These are phyloP conservation scores for Acanthornis magna DNA, from an alignment of 2,797 vertebrate genomes.

Conservation along the genomic window DNA sequence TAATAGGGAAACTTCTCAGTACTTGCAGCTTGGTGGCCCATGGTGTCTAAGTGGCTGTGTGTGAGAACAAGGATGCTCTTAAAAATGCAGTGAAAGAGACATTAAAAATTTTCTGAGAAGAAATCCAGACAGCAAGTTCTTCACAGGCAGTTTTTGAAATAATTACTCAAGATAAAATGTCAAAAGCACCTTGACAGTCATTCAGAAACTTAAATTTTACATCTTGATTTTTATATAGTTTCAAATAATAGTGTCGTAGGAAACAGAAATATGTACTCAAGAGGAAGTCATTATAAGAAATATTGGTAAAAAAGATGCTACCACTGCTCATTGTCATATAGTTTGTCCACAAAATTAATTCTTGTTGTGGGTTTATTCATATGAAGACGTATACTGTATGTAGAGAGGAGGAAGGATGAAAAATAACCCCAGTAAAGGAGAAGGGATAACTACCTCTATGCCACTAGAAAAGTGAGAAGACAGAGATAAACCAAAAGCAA, in stretches of 20 bases:
- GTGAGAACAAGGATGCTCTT: not conserved
- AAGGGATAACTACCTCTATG: not conserved
- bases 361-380: not conserved
- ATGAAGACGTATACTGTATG: not conserved
- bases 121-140: not conserved
- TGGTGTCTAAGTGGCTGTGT: not conserved
- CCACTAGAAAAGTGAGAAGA: not conserved
- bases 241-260: not conserved
- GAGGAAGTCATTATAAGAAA: not conserved
- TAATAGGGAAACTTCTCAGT: not conserved
- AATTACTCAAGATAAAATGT: not conserved
- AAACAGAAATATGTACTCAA: not conserved
- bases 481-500: not conserved
- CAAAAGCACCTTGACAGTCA: not conserved
- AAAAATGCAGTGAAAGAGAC: not conserved
- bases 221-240: not conserved
- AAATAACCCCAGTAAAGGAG: slow-evolving; percentile 6
- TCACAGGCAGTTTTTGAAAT: not conserved
- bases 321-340: not conserved
- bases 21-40: not conserved
- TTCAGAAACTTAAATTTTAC: not conserved
- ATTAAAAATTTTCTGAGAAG: not conserved
- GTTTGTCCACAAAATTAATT: not conserved
- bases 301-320: not conserved
- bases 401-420: not conserved